Base-by-base conservation (phyloP, 2,113 vertebrate species). In the Formicarius rufipectus region DNA sequence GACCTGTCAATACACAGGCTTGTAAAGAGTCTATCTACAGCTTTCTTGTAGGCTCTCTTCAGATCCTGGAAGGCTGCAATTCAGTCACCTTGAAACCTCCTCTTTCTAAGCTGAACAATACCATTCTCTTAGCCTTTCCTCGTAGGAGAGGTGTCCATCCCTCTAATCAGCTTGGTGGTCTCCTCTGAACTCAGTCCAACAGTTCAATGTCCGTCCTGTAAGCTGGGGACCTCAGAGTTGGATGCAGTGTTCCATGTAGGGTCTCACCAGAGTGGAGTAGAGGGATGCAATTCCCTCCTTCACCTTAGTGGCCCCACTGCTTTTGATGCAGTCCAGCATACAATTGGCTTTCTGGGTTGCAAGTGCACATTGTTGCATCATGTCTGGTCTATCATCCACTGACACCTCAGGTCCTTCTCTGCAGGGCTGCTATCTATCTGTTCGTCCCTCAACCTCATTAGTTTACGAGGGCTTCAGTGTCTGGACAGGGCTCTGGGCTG, bases 141-240 rank as follows among this genome's bases (percentile, higher is more conserved):
- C 44, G 13, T 25, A 30, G 53, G 10, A 62, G 28, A 30, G 10
- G 24, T 60, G 13, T 68, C 28, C 9, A 25, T 33, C 27, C 5
- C 4, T 30, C 12, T 67, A 10, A 17, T 52, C 33, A 9, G 39
- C 33, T 37, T 66, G 7, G 6, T 73, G 18, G 2, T 35, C 16
- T 23, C 9, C 15, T 71, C 20, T 35, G 23, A 12, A 44, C 12
- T 66, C 0, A 0, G 6, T 73, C 37, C 33, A 28, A 0, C 27
- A 28, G 10, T 5, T 23, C 9, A 1, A 2, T 39, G 28, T 44
- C 12, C 18, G 24, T 52, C 52, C 23, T 59, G 12, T 81, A n/a
- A n/a, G 12, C 52, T 59, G 40, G 14, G 19, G 37, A 52, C 3
- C 28, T 19, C 33, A 52, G 44, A 39, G 15, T 59, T 59, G 77